Evolutionary conservation across 2,113 vertebrate species (phyloP).

Genomic region (Paramisgurnus dabryanus): DNA sequence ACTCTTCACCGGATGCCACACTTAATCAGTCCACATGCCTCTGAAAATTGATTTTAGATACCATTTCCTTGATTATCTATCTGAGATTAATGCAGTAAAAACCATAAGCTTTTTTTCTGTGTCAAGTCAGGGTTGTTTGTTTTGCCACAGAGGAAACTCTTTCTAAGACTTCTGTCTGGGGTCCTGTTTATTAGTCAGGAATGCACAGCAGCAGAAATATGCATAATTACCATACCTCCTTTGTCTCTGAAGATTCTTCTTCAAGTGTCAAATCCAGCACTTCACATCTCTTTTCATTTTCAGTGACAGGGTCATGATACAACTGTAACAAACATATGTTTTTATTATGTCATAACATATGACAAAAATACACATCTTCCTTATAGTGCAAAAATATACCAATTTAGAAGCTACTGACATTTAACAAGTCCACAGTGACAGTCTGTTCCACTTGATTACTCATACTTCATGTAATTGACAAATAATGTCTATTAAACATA

Average conservation of each 20-base stretch:
- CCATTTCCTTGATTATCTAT: slow-evolving; percentile 30
- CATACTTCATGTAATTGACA: not conserved
- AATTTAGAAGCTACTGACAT: not conserved
- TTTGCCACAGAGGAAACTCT: slow-evolving; percentile 18
- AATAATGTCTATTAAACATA: not conserved
- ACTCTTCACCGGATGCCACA: slow-evolving; percentile 5
- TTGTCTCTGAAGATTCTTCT: slow-evolving; percentile 16
- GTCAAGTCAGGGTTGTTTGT: slow-evolving; percentile 20
- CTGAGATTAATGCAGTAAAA: slow-evolving; percentile 18
- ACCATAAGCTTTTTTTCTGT: not conserved
- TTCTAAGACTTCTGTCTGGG: slow-evolving; percentile 26
- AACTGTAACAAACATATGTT: not conserved
- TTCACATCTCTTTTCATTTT: not conserved
- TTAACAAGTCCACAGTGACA: not conserved
- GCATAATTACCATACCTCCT: slow-evolving; percentile 29
- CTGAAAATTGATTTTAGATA: slow-evolving; percentile 53
- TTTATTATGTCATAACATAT: slow-evolving; percentile 4
- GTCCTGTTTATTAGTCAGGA: not conserved
- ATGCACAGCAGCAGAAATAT: slow-evolving; percentile 30
- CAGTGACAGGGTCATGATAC: not conserved
- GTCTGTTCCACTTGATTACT: not conserved
- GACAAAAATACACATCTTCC: not conserved
- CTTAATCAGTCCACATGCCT: slow-evolving; percentile 44
- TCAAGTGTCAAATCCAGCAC: slow-evolving; percentile 14
- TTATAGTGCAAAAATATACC: not conserved